Evolutionary conservation across 2,888 invertebrate genomes (phyloP), one percentile per base, ranked within the genome.

Genomic region (Eupithecia insigniata): DNA sequence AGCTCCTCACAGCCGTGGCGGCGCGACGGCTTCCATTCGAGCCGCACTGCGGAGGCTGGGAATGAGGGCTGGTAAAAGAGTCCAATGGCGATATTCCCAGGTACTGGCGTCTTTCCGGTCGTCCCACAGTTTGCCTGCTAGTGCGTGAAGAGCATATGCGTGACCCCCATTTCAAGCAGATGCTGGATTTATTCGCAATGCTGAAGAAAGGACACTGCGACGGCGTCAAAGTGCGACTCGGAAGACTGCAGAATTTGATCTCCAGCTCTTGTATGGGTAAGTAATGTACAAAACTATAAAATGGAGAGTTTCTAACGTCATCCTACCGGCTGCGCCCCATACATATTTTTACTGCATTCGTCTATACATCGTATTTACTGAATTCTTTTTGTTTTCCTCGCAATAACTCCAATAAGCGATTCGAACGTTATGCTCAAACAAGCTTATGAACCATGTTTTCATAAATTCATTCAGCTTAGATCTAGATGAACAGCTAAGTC

Each of bases 121-220:
- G 99, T 55, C 99, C 99, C 0, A 99, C 99, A 0, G 99, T 99
- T 74, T 99, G 99, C 85, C 95, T 99, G 82, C 92, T 99, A 51
- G 97, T 99, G 71, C 96, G 98, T 60, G 99, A 99, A 89, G 99
- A 99, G 85, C 98, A 98, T 87, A 98, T 98, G 98, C 96, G 98
- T 60, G 99, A 99, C 93, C 98, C 98, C 0, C 98, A 99, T 88
- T 99, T 99, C 89, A 98, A 98, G 86, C 98, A 99, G 92, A 98
- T 99, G 97, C 93, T 99, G 26, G 98, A 99, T 86, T 94, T 99
- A 71, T 96, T 99, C 85, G 99, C 99, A 10, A 98, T 98, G 97
- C 94, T 99, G 67, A 99, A 99, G 92, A 98, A 98, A 88, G 99
- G 99, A 2, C 97, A 98, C 87, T 98, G 99, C 86, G 98, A 99